Base-by-base conservation (phyloP, 2,113 vertebrate genomes). In the Parus major region DNA sequence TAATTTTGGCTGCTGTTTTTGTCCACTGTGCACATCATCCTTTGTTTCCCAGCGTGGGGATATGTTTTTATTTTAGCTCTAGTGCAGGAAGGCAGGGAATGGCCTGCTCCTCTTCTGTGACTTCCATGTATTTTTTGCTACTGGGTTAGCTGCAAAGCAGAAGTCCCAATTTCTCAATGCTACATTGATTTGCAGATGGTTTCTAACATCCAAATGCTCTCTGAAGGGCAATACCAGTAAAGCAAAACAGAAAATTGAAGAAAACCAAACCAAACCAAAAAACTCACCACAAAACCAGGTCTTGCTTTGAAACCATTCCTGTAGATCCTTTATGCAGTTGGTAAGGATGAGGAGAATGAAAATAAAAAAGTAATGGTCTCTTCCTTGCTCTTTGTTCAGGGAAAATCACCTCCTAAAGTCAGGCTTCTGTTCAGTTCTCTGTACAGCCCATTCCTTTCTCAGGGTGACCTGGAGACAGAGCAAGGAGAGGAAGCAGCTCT, bases 21-120 rank as follows among this genome's bases (percentile, higher is more conserved):
- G 60, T 20, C 15, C 2, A 0, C 22, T 16, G 7, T 15, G 10
- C 55, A 5, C 7, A 15, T 60, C 28, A 16, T 15, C 39, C 35
- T 63, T 59, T 24, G 3, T 41, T 78, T 80, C 25, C 49, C 11
- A 20, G 15, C 4, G 5, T 1, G 3, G 21, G 18, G 28, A 44
- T 21, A 15, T 22, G 24, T n/a, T 70, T 86, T 68, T 29, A 33
- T 25, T 70, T 86, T 77, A 29, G 22, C 21, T 46, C 9, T 4
- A 12, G 49, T 1, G 1, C 21, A 49, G 63, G 63, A 68, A 71
- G 44, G 71, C 59, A 29, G 41, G 11, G 55, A 71, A 31, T 8
- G 11, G 16, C 35, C 65, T 25, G 28, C 31, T 69, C 16, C 22
- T 65, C 46, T 52, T 25, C 29, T 17, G 8, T 20, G 41, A 11